Conservation (phyloP, 2,797 vertebrate species). For the Sphaeramia orbicularis region DNA sequence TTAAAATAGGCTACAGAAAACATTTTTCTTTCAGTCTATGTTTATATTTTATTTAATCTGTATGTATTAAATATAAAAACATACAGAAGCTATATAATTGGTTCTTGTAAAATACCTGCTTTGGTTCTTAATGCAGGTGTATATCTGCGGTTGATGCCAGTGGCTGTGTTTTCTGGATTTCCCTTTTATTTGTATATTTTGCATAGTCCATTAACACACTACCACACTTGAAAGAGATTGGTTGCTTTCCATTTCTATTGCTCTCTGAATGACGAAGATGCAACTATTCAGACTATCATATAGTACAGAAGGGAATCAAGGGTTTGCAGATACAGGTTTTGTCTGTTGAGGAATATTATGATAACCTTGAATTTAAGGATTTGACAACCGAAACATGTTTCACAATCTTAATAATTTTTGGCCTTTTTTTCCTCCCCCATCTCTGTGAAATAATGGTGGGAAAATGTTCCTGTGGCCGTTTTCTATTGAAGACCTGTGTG, state of each 20-base stretch:
- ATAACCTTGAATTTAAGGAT: slow-evolving; percentile 23
- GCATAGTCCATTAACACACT: slow-evolving; percentile 20
- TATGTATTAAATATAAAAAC: no score
- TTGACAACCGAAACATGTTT: slow-evolving; percentile 30
- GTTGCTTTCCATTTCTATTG: not conserved
- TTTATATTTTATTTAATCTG: no score
- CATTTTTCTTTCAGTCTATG: no score
- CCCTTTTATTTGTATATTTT: slow-evolving; percentile 42
- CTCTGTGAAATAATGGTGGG: slow-evolving; percentile 72
- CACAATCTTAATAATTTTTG: slow-evolving; percentile 8
- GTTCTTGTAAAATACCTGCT: not conserved
- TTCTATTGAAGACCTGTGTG: slow-evolving; percentile 59
- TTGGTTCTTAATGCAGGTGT: slow-evolving; percentile 19
- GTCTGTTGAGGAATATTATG: slow-evolving; percentile 1
- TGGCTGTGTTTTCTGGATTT: not conserved
- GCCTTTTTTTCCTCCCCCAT: slow-evolving; percentile 47
- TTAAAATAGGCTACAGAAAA: no score
- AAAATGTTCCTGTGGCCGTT: slow-evolving; percentile 57
- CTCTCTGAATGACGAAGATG: not conserved
- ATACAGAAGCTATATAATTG: no score
- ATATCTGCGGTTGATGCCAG: slow-evolving; percentile 5
- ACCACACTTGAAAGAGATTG: not conserved
- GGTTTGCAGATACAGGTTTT: slow-evolving; percentile 4
- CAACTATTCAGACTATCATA: not conserved
- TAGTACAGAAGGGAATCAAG: slow-evolving; percentile 17